Evolutionary conservation across 2,113 vertebrate species (phyloP).

Genomic region (Oreocharis arfaki): DNA sequence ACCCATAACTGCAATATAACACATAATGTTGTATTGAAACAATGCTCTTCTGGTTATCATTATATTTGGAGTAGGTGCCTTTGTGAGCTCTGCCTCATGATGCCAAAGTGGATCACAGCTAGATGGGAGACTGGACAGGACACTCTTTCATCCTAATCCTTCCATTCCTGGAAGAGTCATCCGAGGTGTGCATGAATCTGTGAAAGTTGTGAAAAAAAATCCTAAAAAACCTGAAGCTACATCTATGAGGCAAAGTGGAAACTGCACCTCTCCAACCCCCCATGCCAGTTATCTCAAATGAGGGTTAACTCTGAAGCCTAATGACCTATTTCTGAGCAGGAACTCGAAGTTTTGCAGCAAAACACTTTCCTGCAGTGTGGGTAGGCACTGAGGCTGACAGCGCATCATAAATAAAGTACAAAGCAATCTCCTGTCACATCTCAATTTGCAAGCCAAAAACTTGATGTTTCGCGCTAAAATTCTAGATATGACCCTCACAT

Average conservation of each 20-base stretch:
- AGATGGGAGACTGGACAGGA: background rate
- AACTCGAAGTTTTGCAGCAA: background rate
- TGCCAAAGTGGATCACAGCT: background rate
- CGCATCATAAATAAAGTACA: background rate
- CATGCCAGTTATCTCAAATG: background rate
- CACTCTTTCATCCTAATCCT: accelerated
- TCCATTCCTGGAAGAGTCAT: background rate
- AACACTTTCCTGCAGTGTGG: background rate
- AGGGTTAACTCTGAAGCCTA: background rate
- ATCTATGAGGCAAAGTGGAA: accelerated
- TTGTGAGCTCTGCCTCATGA: background rate
- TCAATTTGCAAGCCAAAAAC: background rate
- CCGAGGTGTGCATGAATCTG: background rate
- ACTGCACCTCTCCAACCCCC: too few species aligned
- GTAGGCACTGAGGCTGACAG: background rate
- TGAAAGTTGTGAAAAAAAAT: background rate
- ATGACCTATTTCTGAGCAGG: background rate
- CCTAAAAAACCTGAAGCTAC: background rate
- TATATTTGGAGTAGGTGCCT: background rate
- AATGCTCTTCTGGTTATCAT: background rate
- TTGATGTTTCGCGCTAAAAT: background rate
- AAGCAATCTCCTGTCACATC: background rate
- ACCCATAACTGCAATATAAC: too few species aligned
- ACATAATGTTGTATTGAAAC: background rate
- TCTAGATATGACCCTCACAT: background rate